These are phyloP conservation scores for Frieseomelitta varia DNA, from an alignment of 1,140 invertebrate species.

Conservation along the genomic window DNA sequence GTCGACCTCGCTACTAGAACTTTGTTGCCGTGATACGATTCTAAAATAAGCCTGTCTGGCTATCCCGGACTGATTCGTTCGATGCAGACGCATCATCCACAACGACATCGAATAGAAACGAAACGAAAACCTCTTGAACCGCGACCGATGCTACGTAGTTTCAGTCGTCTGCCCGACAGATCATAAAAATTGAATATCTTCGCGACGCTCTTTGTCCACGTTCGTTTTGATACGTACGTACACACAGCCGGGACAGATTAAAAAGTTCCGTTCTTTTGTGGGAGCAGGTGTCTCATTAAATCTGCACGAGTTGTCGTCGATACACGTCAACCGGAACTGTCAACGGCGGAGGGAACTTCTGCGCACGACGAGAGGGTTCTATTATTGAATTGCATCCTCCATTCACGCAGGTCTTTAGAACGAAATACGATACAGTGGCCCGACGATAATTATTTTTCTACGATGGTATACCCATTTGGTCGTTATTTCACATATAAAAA, in stretches of 20 bases:
- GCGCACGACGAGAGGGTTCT: background rate
- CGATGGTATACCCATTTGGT: background rate
- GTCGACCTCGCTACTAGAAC: too few relatives aligned
- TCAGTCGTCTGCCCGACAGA: background rate
- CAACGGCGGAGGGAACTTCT: background rate
- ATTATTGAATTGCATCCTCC: background rate
- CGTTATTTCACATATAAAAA: background rate
- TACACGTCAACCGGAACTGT: background rate
- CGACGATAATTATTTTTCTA: background rate
- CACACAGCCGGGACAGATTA: background rate
- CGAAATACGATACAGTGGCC: background rate
- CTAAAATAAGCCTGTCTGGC: too few relatives aligned
- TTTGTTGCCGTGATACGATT: too few relatives aligned
- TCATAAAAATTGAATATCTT: conserved; percentile 20
- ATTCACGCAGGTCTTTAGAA: background rate
- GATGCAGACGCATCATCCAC: too few relatives aligned
- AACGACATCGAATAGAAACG: background rate
- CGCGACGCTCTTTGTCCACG: background rate
- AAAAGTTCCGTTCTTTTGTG: background rate
- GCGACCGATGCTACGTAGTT: background rate
- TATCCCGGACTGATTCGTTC: too few relatives aligned
- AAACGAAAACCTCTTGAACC: background rate
- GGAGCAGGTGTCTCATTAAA: conserved; percentile 41
- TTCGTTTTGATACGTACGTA: background rate
- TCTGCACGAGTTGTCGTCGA: conserved; percentile 2